Evolutionary conservation across 2,113 vertebrate genomes (phyloP).

Genomic region (Paramormyrops kingsleyae): DNA sequence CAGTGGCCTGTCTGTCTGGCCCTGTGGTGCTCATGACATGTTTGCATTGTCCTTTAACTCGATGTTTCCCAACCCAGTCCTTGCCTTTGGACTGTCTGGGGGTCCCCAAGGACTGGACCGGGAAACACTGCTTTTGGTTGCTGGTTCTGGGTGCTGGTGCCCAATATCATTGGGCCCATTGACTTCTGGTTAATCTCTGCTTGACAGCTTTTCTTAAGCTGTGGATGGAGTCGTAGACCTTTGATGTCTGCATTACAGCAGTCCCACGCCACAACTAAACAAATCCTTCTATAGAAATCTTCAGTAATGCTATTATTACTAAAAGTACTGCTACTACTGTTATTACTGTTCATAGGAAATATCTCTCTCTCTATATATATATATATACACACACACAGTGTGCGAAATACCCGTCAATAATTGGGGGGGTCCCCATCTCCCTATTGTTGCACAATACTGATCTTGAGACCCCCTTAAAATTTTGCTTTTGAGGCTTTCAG

Average conservation of each 20-base stretch:
- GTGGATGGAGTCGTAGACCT: slow-evolving; percentile 14
- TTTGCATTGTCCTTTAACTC: neutral
- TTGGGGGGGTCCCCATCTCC: too few species aligned
- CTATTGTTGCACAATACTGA: too few species aligned
- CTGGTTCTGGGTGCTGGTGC: neutral
- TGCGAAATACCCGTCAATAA: too few species aligned
- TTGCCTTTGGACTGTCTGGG: neutral
- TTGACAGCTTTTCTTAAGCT: slow-evolving; percentile 18
- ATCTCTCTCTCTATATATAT: too few species aligned
- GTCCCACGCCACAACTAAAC: neutral
- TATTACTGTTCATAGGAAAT: neutral
- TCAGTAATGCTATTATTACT: neutral
- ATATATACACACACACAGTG: too few species aligned
- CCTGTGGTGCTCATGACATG: neutral
- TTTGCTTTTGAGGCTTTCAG: too few species aligned
- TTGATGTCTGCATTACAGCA: slow-evolving; percentile 17
- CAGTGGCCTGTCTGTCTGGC: neutral
- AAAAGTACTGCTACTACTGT: neutral
- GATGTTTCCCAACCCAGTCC: neutral
- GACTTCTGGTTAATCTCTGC: slow-evolving; percentile 11
- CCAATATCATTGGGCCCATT: slow-evolving; percentile 19
- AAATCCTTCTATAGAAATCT: slow-evolving; percentile 1
- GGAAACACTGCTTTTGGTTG: neutral
- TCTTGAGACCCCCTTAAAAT: too few species aligned
- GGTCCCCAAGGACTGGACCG: neutral